These are phyloP conservation scores for Cheilosia vernalis DNA, from an alignment of 2,888 invertebrate genomes.

Conservation along the genomic window DNA sequence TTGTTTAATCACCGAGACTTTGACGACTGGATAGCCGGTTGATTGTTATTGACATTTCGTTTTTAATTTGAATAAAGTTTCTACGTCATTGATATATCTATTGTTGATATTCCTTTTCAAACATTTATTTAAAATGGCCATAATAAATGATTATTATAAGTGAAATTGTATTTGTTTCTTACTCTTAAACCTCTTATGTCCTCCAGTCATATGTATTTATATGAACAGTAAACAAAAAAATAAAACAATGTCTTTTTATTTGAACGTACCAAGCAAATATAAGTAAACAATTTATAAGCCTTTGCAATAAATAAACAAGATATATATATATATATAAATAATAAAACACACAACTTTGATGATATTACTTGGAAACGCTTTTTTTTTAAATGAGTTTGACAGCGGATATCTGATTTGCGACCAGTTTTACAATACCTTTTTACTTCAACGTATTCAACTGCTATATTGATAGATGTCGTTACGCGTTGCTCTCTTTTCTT, in stretches of 20 bases:
- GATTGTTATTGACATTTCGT: neutral
- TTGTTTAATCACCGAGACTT: neutral
- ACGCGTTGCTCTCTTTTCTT: too few relatives aligned
- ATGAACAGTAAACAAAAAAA: conserved; percentile 2
- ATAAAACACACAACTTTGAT: neutral
- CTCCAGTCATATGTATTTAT: neutral
- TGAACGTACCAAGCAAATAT: conserved; percentile 3
- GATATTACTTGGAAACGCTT: neutral
- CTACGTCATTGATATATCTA: neutral
- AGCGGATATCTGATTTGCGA: too few relatives aligned
- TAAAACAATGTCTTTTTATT: neutral
- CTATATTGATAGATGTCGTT: too few relatives aligned
- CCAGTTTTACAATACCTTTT: too few relatives aligned
- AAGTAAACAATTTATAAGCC: neutral
- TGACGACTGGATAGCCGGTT: conserved; percentile 1
- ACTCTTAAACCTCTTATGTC: neutral
- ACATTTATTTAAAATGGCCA: conserved; percentile 3
- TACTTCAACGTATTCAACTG: too few relatives aligned
- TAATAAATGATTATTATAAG: conserved; percentile 1
- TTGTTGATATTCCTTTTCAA: neutral
- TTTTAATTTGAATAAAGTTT: neutral
- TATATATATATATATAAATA: neutral
- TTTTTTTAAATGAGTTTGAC: neutral
- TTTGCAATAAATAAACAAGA: neutral
- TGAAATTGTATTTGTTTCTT: conserved; percentile 5